Base-by-base conservation (phyloP, 2,113 vertebrate genomes). In the Equus przewalskii region DNA sequence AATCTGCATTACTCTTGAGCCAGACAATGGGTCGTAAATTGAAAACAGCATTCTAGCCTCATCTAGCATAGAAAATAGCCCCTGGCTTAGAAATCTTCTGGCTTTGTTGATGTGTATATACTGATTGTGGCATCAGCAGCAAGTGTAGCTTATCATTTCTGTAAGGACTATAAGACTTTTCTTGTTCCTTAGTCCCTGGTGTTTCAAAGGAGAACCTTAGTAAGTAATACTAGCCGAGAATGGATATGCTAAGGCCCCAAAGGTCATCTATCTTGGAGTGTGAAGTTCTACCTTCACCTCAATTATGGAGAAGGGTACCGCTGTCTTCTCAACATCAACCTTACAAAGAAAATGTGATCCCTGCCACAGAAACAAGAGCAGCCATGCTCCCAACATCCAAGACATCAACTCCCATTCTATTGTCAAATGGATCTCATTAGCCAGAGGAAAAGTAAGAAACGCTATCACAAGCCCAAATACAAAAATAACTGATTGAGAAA, bases 401-500 rank as follows among this genome's bases (percentile, higher is more conserved):
- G 96, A 95, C 87, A 98, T 41, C 97, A 97, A 58, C 94, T 97
- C 54, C 97, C 97, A 67, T 96, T 96, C 54, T 8, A 0, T 51
- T 98, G 97, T 3, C 58, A 89, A 80, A 21, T 13, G 0, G 24
- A 44, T 78, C 18, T 51, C 36, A 41, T 56, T n/a, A 94, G 70
- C 4, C 30, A 46, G 24, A 93, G 36, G 0, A 0, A 28, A 88
- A 75, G 36, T 13, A 60, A 75, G 41, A 16, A 41, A n/a, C 76
- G 79, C 64, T 26, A 51, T 19, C 18, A 46, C 89, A 95, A 92
- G 85, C 56, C n/a, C 26, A 76, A 46, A 24, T n/a, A 16, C 33
- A 81, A 21, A 36, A 65, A 85, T 11, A 62, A 44, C 33, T 36
- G 30, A 22, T 28, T 30, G 30, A 94, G 14, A 96, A 92, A 65